Evolutionary conservation across 2,113 vertebrate genomes (phyloP).

Genomic region (Rhodinocichla rosea): DNA sequence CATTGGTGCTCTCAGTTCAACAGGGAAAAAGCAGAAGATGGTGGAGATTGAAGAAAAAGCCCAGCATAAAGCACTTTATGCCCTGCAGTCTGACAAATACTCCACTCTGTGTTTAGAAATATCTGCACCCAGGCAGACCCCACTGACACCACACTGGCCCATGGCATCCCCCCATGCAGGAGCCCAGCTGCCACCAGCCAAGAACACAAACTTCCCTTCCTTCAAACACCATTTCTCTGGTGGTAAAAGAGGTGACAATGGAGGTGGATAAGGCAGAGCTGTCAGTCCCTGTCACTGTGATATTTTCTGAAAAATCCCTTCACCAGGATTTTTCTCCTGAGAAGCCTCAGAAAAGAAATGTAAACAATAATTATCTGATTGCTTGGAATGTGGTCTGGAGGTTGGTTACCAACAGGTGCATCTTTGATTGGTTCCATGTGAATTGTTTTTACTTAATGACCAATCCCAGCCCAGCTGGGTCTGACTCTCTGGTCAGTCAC

Average conservation of each 20-base stretch:
- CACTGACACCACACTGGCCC: not conserved
- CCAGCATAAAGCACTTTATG: not conserved
- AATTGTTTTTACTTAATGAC: no score
- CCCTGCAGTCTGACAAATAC: not conserved
- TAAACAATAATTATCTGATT: no score
- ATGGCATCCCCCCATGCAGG: accelerated
- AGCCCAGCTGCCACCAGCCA: not conserved
- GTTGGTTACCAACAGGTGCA: no score
- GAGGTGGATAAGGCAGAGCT: not conserved
- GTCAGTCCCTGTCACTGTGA: not conserved
- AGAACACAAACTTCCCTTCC: not conserved
- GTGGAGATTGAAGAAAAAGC: not conserved
- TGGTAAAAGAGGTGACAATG: not conserved
- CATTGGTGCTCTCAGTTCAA: not conserved
- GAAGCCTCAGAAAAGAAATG: no score
- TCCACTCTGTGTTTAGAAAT: not conserved
- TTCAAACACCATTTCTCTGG: not conserved
- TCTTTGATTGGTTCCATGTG: no score
- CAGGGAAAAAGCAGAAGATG: not conserved
- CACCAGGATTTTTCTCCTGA: no score
- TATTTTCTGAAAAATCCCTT: no score
- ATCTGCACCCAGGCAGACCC: not conserved
- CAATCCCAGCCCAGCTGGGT: no score
- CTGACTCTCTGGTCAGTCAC: no score
- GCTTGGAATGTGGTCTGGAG: no score